Evolutionary conservation across 1,140 invertebrate genomes (phyloP).

Genomic region (Sweltsa coloradensis): DNA sequence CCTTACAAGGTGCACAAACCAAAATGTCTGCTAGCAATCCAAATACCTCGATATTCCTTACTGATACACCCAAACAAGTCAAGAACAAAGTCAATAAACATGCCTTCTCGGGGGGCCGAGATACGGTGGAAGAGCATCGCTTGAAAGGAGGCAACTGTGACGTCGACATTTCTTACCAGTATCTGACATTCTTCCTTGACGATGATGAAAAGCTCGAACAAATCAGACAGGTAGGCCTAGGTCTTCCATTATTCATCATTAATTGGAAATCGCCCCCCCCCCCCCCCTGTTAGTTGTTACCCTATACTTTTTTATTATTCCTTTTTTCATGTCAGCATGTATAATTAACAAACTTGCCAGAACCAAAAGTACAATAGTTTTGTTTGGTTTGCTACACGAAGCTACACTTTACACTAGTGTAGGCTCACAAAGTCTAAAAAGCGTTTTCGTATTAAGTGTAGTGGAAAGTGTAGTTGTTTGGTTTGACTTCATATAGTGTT

Average conservation of each 20-base stretch:
- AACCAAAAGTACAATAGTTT: background rate
- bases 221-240: conserved; percentile 49
- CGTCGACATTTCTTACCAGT: conserved; percentile 93
- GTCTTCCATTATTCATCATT: background rate
- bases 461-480: no score
- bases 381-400: background rate
- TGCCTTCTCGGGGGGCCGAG: conserved; percentile 93
- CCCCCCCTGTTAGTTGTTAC: no score
- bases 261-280: no score
- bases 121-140: conserved; percentile 87
- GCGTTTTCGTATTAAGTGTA: background rate
- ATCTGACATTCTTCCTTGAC: conserved; percentile 90
- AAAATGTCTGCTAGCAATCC: conserved; percentile 97
- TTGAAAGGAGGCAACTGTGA: conserved; percentile 87
- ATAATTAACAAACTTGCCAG: background rate
- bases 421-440: background rate
- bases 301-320: background rate
- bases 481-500: no score
- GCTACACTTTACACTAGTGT: background rate
- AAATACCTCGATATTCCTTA: conserved; percentile 90
- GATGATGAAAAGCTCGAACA: conserved; percentile 82
- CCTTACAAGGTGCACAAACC: conserved; percentile 88
- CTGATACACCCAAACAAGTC: conserved; percentile 91
- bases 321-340: background rate
- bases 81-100: conserved; percentile 99